Conservation (phyloP, 1,140 invertebrate genomes). For the Vanessa atalanta region DNA sequence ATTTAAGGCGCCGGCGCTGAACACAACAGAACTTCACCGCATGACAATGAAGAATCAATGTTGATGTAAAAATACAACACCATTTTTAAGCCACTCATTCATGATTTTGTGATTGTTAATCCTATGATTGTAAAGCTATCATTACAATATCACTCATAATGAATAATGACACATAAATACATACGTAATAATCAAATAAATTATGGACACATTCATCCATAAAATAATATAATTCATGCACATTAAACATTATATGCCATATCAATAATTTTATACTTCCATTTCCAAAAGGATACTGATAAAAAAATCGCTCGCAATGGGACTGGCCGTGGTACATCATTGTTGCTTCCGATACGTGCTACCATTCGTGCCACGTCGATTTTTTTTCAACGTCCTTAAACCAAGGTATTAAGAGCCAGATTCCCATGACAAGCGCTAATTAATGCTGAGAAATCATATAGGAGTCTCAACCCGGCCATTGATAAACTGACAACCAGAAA, state of each 20-base stretch:
- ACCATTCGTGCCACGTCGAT: conserved; percentile 53
- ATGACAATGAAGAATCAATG: conserved; percentile 31
- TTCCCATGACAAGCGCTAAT: conserved; percentile 40
- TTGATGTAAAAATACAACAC: neutral
- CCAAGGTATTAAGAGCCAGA: conserved; percentile 23
- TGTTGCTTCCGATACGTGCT: conserved; percentile 64
- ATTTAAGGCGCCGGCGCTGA: conserved; percentile 29
- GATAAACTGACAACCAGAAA: conserved; percentile 51
- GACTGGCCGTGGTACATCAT: conserved; percentile 67
- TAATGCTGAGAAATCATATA: conserved; percentile 49
- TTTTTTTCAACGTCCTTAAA: conserved; percentile 41
- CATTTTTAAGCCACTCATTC: neutral
- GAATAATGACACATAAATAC: too few species aligned
- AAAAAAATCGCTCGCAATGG: conserved; percentile 65
- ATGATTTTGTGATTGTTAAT: neutral
- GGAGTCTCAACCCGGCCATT: conserved; percentile 44
- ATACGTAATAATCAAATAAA: neutral
- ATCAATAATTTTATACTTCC: conserved; percentile 37
- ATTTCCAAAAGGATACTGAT: conserved; percentile 55
- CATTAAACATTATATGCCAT: conserved; percentile 6
- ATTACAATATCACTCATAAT: too few species aligned
- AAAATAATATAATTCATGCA: neutral
- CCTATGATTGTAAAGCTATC: neutral
- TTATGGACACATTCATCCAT: neutral
- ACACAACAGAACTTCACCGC: conserved; percentile 12